These are phyloP conservation scores for Aphelinus certus DNA, from an alignment of 1,140 invertebrate species.

Conservation along the genomic window DNA sequence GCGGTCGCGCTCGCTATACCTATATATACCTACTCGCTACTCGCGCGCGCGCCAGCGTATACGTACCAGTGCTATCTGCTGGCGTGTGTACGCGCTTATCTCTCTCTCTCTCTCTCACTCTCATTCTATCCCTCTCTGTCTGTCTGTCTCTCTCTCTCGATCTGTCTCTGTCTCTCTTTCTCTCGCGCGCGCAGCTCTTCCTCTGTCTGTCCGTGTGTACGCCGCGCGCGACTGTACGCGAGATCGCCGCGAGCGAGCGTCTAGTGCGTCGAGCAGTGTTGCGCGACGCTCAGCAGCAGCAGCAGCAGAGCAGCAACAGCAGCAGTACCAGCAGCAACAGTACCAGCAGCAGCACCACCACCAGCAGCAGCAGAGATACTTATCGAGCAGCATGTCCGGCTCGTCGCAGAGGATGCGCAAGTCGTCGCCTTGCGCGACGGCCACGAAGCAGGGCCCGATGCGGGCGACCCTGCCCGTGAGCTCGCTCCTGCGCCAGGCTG, in stretches of 20 bases:
- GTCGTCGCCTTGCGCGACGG: constrained; percentile 73
- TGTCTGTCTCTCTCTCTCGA: too few relatives aligned
- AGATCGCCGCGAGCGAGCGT: constrained; percentile 1
- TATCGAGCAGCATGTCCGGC: constrained; percentile 67
- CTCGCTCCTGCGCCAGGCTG: constrained; percentile 71
- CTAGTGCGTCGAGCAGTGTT: neutral
- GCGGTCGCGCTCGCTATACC: too few relatives aligned
- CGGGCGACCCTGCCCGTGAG: constrained; percentile 78
- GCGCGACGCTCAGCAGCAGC: neutral
- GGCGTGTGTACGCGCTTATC: too few relatives aligned
- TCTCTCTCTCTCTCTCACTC: too few relatives aligned
- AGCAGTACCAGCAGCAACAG: neutral
- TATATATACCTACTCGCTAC: too few relatives aligned
- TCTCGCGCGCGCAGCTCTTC: neutral
- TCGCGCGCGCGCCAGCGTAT: neutral
- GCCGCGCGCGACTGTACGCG: neutral
- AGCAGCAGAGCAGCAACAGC: too few relatives aligned
- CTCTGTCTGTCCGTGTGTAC: too few relatives aligned
- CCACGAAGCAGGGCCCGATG: constrained; percentile 75
- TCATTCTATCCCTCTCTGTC: too few relatives aligned
- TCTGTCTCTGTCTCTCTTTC: neutral
- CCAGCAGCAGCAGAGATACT: neutral
- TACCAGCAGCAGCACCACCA: neutral
- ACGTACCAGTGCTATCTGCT: too few relatives aligned
- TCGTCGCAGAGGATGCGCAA: constrained; percentile 71